Evolutionary conservation across 2,113 vertebrate genomes (phyloP), one percentile per base, ranked within the genome.

Genomic region (Falcunculus frontatus): DNA sequence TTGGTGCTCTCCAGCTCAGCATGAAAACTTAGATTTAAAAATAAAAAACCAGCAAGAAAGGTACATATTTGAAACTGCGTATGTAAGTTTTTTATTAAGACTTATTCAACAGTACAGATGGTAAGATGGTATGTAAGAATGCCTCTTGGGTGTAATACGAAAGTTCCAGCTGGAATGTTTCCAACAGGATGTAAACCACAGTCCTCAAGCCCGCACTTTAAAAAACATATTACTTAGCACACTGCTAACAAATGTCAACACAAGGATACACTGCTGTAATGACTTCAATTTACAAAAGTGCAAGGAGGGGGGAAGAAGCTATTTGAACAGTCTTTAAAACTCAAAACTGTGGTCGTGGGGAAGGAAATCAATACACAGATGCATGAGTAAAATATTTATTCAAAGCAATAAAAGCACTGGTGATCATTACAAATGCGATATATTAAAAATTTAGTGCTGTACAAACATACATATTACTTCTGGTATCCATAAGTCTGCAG

Each of bases 181-280:
- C 97, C 97, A 98, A 88, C 91, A 97, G 97, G 97, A 98, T 97
- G 94, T 92, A 97, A 98, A 97, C 94, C 87, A 79, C 1, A 2
- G 93, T 95, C 85, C 94, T 90, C 94, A 84, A 97, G 68, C 68
- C 86, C 75, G 6, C 69, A 87, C 96, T 97, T 97, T 93, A 93
- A 95, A 97, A 98, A 98, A 93, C 93, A 81, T 82, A 96, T 90
- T 97, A 97, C 90, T 96, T 96, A 97, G 93, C 94, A 94, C 94
- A 88, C 89, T 93, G 91, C 96, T 97, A 97, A 95, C 96, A 97
- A 98, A 97, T 70, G 97, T 97, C 95, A 96, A 97, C 97, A 95
- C 79, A 93, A 92, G 97, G 96, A 93, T 64, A 96, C 70, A 83
- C 65, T 67, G 37, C 69, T 93, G 30, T 79, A 96, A 96, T 84